Evolutionary conservation across 1,140 invertebrate genomes (phyloP), one percentile per base, ranked within the genome.

Genomic region (Mesaphorura yosii): DNA sequence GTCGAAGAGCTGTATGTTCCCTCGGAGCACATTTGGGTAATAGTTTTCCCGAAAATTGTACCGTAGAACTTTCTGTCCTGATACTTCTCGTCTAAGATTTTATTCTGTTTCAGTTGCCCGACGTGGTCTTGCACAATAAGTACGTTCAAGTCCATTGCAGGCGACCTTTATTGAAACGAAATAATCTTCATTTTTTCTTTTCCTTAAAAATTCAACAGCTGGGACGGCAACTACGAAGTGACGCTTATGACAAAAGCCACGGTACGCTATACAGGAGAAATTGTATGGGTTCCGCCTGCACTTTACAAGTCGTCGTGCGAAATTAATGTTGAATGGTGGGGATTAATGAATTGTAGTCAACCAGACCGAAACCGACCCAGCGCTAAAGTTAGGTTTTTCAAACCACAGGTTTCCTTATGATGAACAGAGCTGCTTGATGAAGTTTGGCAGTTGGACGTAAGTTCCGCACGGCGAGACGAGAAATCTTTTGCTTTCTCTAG

Each of bases 291-390:
- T 68, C 95, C 95, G 0, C 95, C 95, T 1, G 94, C 93, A 0
- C 97, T 98, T 71, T 98, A 97, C 73, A 98, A 97, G 70, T 94
- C 89, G 23, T 96, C 89, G 0, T 98, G 94, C 66, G 84, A 91
- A 69, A 28, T 46, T 27, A 46, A 25, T 12, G 17, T 17, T 37
- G 7, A 49, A 34, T 40, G 14, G 31, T 49, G 14, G 17, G 31
- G 10, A 37, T 49, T 49, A 39, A 49, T 7, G 72, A 79, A 37
- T 37, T 12, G n/a, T 12, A 37, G 34, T 12, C 34, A 37, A 37
- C 12, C 12, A n/a, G 34, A 37, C 12, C n/a, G 12, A n/a, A 37
- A 37, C 12, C n/a, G 34, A 37, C 6, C 23, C 23, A 22, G 10
- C 7, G 19, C 6, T 42, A 19, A 7, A 19, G 40, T 42, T 42